A percentile compares a stretch with the other conserved stretches of the same genome.
These are phyloP conservation scores for Lasioglossum lativentre DNA, from an alignment of 2,888 invertebrate species.

Conservation along the genomic window DNA sequence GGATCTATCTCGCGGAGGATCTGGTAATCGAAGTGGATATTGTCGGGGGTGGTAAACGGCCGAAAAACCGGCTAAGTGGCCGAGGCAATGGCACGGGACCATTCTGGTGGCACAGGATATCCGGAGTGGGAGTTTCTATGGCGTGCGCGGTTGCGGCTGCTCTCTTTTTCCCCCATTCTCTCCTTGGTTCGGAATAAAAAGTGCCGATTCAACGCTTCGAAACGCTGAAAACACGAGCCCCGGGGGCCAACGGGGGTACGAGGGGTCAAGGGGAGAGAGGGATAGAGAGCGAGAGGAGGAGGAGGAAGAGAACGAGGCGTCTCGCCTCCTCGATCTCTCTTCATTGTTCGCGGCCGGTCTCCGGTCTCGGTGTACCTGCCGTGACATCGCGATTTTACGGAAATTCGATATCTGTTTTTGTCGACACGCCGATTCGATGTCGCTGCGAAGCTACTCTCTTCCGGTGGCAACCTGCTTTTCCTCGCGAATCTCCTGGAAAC, in stretches of 20 bases:
- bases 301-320: constrained; percentile 31
- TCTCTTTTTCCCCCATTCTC: constrained; percentile 69
- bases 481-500: constrained; percentile 33
- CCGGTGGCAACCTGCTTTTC: constrained; percentile 45
- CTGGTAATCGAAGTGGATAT: constrained; percentile 65
- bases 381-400: constrained; percentile 80
- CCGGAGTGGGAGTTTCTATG: constrained; percentile 80
- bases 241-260: not conserved
- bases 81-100: constrained; percentile 73
- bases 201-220: constrained; percentile 73
- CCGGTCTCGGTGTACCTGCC: constrained; percentile 66
- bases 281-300: not conserved
- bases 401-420: constrained; percentile 80
- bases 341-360: constrained; percentile 62
- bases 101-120: constrained; percentile 79
- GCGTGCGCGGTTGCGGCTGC: constrained; percentile 45
- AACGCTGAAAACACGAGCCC: constrained; percentile 48
- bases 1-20: constrained; percentile 42
- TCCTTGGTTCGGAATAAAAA: constrained; percentile 71
- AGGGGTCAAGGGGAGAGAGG: not conserved
- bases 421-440: constrained; percentile 17
- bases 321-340: constrained; percentile 56
- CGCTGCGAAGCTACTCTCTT: constrained; percentile 46
- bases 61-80: constrained; percentile 74
- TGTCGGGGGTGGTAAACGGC: constrained; percentile 42